These are phyloP conservation scores for Schlechtendalia chinensis DNA, from an alignment of 1,140 invertebrate species.

Conservation along the genomic window DNA sequence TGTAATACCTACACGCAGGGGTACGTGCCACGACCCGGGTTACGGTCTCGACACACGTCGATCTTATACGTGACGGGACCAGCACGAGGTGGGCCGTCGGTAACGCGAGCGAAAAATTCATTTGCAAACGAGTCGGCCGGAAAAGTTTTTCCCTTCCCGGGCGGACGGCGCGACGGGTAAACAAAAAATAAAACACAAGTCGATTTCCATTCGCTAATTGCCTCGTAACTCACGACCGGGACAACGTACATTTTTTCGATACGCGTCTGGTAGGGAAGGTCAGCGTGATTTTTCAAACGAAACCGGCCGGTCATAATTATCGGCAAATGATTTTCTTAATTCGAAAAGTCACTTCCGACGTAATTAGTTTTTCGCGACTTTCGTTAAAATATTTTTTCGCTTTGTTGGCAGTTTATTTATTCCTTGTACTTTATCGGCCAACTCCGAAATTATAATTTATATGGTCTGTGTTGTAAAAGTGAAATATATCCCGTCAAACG, in stretches of 20 bases:
- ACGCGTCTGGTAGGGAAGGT: too few species aligned
- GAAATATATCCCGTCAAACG: background rate
- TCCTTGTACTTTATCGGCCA: too few species aligned
- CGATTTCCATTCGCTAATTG: conserved; percentile 45
- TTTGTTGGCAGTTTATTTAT: background rate
- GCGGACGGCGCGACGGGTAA: too few species aligned
- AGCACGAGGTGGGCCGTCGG: too few species aligned
- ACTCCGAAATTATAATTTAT: too few species aligned
- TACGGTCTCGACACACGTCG: background rate
- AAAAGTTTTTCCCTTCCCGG: too few species aligned
- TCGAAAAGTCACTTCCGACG: background rate
- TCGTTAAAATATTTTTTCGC: background rate
- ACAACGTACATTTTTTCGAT: too few species aligned
- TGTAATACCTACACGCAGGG: too few species aligned
- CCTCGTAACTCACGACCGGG: conserved; percentile 39
- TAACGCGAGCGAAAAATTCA: too few species aligned
- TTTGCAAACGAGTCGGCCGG: too few species aligned
- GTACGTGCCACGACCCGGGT: background rate
- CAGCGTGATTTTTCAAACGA: conserved; percentile 11
- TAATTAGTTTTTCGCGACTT: background rate
- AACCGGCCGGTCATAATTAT: background rate
- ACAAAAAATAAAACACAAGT: background rate
- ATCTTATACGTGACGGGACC: background rate
- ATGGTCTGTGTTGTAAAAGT: background rate
- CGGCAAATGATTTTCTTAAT: background rate